A percentile compares a stretch with the other conserved stretches of the same genome.
These are phyloP conservation scores for Xanthorhoe spadicearia DNA, from an alignment of 2,888 invertebrate genomes.

Conservation along the genomic window DNA sequence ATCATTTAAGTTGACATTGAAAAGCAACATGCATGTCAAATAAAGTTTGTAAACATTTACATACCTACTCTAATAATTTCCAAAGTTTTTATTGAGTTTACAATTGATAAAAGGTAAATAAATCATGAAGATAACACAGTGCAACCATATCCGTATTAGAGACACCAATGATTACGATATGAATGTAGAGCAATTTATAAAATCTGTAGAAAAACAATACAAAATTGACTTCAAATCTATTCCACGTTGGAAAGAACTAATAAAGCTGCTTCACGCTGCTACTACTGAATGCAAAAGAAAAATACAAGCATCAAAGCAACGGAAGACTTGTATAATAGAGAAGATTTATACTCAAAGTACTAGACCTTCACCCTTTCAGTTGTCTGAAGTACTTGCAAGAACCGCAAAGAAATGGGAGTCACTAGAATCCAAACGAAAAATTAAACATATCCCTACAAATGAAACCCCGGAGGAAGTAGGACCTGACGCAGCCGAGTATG, in stretches of 20 bases:
- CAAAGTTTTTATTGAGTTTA: conserved; percentile 14
- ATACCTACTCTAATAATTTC: background rate
- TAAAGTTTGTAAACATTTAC: conserved; percentile 18
- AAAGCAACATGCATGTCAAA: conserved; percentile 1
- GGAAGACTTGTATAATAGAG: conserved; percentile 63
- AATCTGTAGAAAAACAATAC: conserved; percentile 59
- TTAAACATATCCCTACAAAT: conserved; percentile 1
- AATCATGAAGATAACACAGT: conserved; percentile 50
- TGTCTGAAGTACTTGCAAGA: conserved; percentile 62
- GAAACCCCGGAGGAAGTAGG: conserved; percentile 19
- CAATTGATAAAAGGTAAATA: conserved; percentile 13
- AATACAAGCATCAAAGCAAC: conserved; percentile 58
- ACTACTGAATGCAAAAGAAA: conserved; percentile 57
- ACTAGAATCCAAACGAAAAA: conserved; percentile 37
- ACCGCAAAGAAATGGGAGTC: conserved; percentile 63
- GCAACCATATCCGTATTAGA: conserved; percentile 64
- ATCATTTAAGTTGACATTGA: background rate
- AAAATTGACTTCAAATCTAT: conserved; percentile 58
- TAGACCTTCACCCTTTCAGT: conserved; percentile 67
- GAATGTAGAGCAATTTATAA: conserved; percentile 62
- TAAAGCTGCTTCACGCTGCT: conserved; percentile 57
- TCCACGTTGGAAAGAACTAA: conserved; percentile 65
- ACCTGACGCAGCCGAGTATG: conserved; percentile 20
- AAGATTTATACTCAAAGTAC: conserved; percentile 61
- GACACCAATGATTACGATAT: conserved; percentile 50